Percentiles rank a stretch among this genome's conserved stretches.
phyloP scores from a whole-genome alignment of 2,113 vertebrate species.

The Sceloporus tristichus region DNA sequence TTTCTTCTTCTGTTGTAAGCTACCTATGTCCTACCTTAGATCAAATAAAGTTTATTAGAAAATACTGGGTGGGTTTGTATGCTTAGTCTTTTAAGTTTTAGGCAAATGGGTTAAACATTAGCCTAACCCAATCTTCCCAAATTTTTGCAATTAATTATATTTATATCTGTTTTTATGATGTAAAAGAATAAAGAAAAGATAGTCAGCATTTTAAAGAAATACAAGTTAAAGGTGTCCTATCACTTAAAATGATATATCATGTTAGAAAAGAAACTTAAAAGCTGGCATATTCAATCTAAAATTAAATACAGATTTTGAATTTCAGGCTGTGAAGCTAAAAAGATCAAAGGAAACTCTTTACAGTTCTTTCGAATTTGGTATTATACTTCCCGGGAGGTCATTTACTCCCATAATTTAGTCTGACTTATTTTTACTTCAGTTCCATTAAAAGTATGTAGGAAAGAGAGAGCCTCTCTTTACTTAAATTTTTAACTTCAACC shows the following conservation, averaged over 20 bases:
- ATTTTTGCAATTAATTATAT: constrained; percentile 79
- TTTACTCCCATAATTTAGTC: constrained; percentile 87
- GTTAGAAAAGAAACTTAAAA: constrained; percentile 83
- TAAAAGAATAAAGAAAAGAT: constrained; percentile 76
- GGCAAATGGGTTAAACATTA: constrained; percentile 77
- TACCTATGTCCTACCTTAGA: constrained; percentile 72
- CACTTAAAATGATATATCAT: constrained; percentile 83
- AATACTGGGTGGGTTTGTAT: constrained; percentile 71
- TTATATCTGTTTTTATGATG: constrained; percentile 77
- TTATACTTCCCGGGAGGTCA: constrained; percentile 84
- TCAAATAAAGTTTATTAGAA: constrained; percentile 75
- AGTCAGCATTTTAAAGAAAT: constrained; percentile 81
- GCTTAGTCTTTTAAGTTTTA: constrained; percentile 70
- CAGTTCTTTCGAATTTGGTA: constrained; percentile 83
- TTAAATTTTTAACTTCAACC: constrained; percentile 83
- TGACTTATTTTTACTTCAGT: constrained; percentile 86
- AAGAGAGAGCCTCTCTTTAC: constrained; percentile 76
- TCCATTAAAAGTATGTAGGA: constrained; percentile 82
- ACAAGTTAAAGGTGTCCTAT: constrained; percentile 80
- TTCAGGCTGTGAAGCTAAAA: constrained; percentile 82
- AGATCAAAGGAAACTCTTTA: constrained; percentile 84
- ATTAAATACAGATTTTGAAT: constrained; percentile 86
- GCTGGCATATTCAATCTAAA: constrained; percentile 82
- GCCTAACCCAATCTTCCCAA: constrained; percentile 68
- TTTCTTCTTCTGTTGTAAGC: constrained; percentile 72